Base-by-base conservation (phyloP, 2,113 vertebrate genomes). In the Corythoichthys haematopterus region DNA sequence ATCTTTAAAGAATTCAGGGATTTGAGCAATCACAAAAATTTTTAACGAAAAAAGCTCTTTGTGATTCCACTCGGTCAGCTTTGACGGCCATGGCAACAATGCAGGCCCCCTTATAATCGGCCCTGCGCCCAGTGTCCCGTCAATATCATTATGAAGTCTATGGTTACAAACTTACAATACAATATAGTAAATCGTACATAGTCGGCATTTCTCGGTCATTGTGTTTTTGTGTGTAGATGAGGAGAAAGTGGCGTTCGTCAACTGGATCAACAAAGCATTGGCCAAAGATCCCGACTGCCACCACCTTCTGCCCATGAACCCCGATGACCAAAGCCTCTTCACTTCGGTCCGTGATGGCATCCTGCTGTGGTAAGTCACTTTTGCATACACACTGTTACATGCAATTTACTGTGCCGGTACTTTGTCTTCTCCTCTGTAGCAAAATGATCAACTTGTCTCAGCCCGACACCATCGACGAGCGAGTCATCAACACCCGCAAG, bases 361-460 rank as follows among this genome's bases (percentile, higher is more conserved):
- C 77, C 86, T 99, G 20, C 91, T 99, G 66, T 99, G 97, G 97
- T 98, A 90, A 78, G 40, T 55, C 47, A 56, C 70, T 48, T 45
- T 50, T 4, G 55, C 28, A 61, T 62, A 53, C 37, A 43, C n/a
- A 76, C 50, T 64, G 33, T 37, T 14, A 61, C 33, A 55, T 13
- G 50, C 45, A 68, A 43, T 43, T 43, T 6, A 37, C 56, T 6
- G 13, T 2, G 2, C 15, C 8, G 10, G 20, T 36, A 14, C 55
- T 57, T 20, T 47, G 40, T 63, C 40, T 12, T 50, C 15, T 88
- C 71, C 83, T 79, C 88, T 81, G 72, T 89, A 99, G 97, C 88
- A 99, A 99, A 92, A 96, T 99, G 96, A 94, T 99, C 82, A 99
- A 99, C 87, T 90, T 93, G 71, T 98, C 97, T 43, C 94, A 98